Conservation (phyloP, 2,113 vertebrate genomes). For the Thunnus maccoyii region DNA sequence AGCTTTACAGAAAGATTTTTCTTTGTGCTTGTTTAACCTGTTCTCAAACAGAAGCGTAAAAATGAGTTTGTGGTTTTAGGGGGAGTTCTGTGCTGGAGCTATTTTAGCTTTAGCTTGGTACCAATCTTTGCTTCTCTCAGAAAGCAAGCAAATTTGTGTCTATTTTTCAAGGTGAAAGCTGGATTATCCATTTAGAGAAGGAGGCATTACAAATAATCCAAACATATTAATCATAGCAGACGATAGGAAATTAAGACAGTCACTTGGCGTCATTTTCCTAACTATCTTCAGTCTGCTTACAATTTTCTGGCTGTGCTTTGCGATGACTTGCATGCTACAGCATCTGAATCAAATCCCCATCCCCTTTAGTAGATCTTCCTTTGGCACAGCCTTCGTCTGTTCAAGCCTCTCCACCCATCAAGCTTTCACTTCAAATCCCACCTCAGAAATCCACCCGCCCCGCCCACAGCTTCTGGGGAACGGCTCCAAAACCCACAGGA, state of each 20-base stretch:
- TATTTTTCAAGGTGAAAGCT: background rate
- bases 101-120: too few species aligned
- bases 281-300: background rate
- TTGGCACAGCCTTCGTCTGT: background rate
- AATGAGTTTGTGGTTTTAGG: background rate
- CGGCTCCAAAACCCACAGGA: conserved; percentile 33
- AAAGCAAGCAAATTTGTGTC: too few species aligned
- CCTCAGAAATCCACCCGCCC: conserved; percentile 25
- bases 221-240: conserved; percentile 4
- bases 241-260: conserved; percentile 11
- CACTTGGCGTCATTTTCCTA: background rate
- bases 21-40: background rate
- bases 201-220: background rate
- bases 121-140: too few species aligned
- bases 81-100: too few species aligned
- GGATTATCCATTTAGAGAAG: conserved; percentile 3
- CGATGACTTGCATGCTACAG: background rate
- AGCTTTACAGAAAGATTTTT: too few species aligned
- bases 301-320: background rate
- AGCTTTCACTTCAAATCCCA: conserved; percentile 26
- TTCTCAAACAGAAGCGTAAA: background rate
- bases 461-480: conserved; percentile 13
- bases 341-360: background rate
- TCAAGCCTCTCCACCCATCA: conserved; percentile 20
- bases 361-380: background rate